phyloP scores from a whole-genome alignment of 2,113 vertebrate species.

The Zeus faber region DNA sequence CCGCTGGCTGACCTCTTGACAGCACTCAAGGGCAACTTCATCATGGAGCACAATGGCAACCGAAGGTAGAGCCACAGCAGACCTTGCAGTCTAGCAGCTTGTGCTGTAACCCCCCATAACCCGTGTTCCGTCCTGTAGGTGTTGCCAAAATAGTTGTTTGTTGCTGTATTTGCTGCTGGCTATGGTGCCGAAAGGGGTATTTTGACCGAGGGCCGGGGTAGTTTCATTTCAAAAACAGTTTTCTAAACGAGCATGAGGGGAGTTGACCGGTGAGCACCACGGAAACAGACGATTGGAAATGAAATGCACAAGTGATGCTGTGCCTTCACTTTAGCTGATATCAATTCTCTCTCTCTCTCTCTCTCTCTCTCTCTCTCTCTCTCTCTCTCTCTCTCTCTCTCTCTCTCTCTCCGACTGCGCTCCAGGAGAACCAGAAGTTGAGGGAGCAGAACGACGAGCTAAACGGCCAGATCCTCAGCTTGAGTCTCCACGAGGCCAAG shows the following conservation, averaged over 20 bases:
- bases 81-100: conserved; percentile 46
- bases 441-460: conserved; percentile 95
- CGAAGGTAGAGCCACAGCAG: conserved; percentile 44
- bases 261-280: not conserved
- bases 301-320: not conserved
- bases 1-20: conserved; percentile 37
- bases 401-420: conserved; percentile 2
- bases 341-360: not conserved
- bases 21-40: conserved; percentile 37
- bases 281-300: not conserved
- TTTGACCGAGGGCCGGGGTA: not conserved
- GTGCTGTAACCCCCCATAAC: conserved; percentile 59
- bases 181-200: conserved; percentile 32
- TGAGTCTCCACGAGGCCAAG: conserved; percentile 95
- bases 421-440: conserved; percentile 93
- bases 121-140: conserved; percentile 40
- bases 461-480: conserved; percentile 94
- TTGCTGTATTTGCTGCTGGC: conserved; percentile 44
- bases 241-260: not conserved
- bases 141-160: conserved; percentile 33
- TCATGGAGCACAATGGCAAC: conserved; percentile 42
- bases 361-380: not conserved
- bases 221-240: not conserved
- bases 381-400: conserved; percentile 3
- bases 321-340: not conserved